phyloP scores from a whole-genome alignment of 2,797 vertebrate species.

The Hyperoplus lanceolatus region DNA sequence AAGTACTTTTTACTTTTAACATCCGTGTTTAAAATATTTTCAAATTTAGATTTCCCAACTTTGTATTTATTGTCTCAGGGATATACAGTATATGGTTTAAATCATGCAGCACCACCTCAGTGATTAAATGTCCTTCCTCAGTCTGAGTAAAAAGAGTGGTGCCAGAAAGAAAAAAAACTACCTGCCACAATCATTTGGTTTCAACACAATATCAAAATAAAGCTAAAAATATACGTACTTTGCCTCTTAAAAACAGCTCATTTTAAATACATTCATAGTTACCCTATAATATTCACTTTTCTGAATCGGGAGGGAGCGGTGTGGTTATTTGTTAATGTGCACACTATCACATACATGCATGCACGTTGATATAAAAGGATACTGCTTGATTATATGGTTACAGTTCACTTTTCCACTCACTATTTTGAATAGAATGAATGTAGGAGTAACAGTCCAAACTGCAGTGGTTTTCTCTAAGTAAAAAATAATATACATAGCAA shows the following conservation, averaged over 20 bases:
- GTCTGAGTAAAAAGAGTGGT: background rate
- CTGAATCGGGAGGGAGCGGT: constrained; percentile 24
- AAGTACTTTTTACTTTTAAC: background rate
- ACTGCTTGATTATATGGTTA: constrained; percentile 16
- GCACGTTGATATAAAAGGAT: constrained; percentile 23
- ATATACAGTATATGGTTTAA: constrained; percentile 36
- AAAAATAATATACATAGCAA: constrained; percentile 34
- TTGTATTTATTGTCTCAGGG: background rate
- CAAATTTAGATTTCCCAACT: background rate
- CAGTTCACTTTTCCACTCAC: constrained; percentile 9
- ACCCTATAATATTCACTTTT: constrained; percentile 41
- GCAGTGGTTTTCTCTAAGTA: constrained; percentile 26
- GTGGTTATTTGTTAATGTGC: constrained; percentile 21
- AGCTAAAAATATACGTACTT: constrained; percentile 45
- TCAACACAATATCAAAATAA: constrained; percentile 33
- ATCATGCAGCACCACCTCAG: constrained; percentile 13
- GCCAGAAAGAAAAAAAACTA: background rate
- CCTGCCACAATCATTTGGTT: constrained; percentile 34
- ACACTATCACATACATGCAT: constrained; percentile 12
- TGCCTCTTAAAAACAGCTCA: constrained; percentile 33
- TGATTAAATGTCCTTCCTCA: constrained; percentile 2
- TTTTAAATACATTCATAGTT: constrained; percentile 61
- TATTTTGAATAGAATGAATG: constrained; percentile 41
- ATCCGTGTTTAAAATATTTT: background rate
- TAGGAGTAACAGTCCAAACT: constrained; percentile 27